Evolutionary conservation across 2,113 vertebrate species (phyloP), one percentile per base, ranked within the genome.

Genomic region (Centropristis striata): DNA sequence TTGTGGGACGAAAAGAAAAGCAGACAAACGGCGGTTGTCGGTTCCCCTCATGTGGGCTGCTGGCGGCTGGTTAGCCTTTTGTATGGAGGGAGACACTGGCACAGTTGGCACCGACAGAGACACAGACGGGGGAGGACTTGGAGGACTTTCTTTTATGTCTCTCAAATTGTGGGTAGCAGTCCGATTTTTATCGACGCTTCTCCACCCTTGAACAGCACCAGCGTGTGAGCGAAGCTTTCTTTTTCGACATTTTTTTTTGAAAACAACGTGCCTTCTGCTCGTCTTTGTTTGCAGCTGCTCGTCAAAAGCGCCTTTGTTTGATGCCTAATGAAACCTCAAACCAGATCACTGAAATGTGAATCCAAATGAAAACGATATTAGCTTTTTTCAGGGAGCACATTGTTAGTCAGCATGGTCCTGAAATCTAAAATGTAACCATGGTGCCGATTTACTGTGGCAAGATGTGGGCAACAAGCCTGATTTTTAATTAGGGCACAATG

Each of bases 261-360:
- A 37, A 46, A 15, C 14, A 32, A 80, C 71, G 76, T 80, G 80
- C 65, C 68, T 28, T 28, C 15, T 4, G 72, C 60, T 47, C 16
- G 59, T 70, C 88, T 95, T 94, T 94, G 93, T 95, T 78, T 81
- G 90, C 75, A 66, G 79, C 83, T 83, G 86, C 78, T 53, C 36
- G 15, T 83, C 66, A 84, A 88, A 90, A 57, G 86, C 82, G 54
- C 51, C 92, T 90, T 93, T 94, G 90, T 92, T 75, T 80, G 61
- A 1, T 32, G 71, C 75, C 18, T 37, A 41, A 60, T 16, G 72
- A 44, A 60, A 16, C 7, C 53, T 42, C 63, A 4, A 25, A 28
- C 46, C 58, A n/a, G n/a, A n/a, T 37, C 21, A 21, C 25, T 28
- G 60, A 51, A 64, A 23, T 2, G 23, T 0, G 42, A 12, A 4